Percentiles rank a stretch among this genome's conserved stretches.
Evolutionary conservation across 2,797 vertebrate genomes (phyloP).

Genomic region (Varecia variegata): DNA sequence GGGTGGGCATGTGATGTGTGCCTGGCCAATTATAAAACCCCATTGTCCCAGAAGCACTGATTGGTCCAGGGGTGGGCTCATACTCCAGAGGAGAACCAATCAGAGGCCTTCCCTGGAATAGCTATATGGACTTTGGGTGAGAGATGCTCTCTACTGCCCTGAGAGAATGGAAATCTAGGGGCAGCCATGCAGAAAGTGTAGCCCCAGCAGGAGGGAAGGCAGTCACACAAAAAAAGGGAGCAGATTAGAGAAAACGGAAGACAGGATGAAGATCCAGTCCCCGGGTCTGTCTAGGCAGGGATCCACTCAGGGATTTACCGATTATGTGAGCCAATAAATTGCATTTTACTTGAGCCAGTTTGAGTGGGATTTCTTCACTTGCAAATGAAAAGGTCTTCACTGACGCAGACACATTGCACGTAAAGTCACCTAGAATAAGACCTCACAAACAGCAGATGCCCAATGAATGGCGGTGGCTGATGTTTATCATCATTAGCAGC

Average conservation of each 20-base stretch:
- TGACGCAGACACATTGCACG: neutral
- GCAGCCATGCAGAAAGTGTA: neutral
- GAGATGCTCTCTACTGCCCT: neutral
- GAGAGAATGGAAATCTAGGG: neutral
- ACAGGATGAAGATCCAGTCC: neutral
- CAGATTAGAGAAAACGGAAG: neutral
- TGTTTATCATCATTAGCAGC: neutral
- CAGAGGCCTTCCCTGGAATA: neutral
- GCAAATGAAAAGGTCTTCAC: neutral
- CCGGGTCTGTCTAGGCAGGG: neutral
- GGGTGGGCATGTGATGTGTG: accelerated
- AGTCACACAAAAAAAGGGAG: too few relatives aligned
- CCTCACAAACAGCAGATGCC: neutral
- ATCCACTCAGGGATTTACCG: neutral
- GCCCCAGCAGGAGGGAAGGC: neutral
- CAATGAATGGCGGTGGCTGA: neutral
- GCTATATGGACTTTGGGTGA: neutral
- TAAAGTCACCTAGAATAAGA: neutral
- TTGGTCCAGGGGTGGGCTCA: neutral
- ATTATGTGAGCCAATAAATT: neutral
- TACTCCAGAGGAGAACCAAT: neutral
- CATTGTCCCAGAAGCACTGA: neutral
- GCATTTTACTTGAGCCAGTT: neutral
- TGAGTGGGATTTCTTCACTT: neutral
- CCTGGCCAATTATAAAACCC: neutral